phyloP scores from a whole-genome alignment of 1,140 invertebrate genomes.

The Drosophila teissieri region DNA sequence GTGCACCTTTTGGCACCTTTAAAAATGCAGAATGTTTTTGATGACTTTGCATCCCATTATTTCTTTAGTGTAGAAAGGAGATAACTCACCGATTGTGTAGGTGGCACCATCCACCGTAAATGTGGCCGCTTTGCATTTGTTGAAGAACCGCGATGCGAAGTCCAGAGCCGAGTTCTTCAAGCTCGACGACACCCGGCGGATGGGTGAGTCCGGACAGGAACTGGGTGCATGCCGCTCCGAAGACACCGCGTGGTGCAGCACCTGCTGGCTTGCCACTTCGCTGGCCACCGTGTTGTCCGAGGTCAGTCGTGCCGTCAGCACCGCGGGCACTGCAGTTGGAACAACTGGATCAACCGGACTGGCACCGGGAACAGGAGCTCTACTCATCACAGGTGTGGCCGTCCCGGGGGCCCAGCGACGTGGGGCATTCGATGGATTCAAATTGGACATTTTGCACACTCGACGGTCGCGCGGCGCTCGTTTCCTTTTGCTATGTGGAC shows the following conservation, averaged over 20 bases:
- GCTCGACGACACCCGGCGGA: slow-evolving; percentile 79
- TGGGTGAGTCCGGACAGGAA: slow-evolving; percentile 81
- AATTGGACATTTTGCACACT: slow-evolving; percentile 66
- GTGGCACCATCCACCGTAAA: slow-evolving; percentile 91
- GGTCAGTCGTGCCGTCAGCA: slow-evolving; percentile 60
- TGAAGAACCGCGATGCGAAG: slow-evolving; percentile 87
- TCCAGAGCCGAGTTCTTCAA: slow-evolving; percentile 79
- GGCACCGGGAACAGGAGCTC: slow-evolving; percentile 10
- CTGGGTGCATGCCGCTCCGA: slow-evolving; percentile 42
- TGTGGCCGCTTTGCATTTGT: slow-evolving; percentile 91
- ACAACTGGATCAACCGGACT: slow-evolving; percentile 6
- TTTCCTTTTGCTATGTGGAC: slow-evolving; percentile 20
- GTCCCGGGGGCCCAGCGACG: slow-evolving; percentile 71
- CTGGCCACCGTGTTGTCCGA: slow-evolving; percentile 58
- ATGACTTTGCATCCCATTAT: not conserved
- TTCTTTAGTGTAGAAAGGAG: not conserved
- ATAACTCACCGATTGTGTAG: slow-evolving; percentile 90
- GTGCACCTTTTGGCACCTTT: not conserved
- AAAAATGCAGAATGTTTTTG: not conserved
- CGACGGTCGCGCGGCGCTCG: slow-evolving; percentile 7
- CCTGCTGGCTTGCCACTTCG: slow-evolving; percentile 20
- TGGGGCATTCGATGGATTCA: slow-evolving; percentile 61
- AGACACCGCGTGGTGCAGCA: slow-evolving; percentile 14
- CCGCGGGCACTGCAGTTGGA: slow-evolving; percentile 5
- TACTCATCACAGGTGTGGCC: slow-evolving; percentile 61